phyloP scores from a whole-genome alignment of 1,140 invertebrate species.

The Polypedilum pembai region DNA sequence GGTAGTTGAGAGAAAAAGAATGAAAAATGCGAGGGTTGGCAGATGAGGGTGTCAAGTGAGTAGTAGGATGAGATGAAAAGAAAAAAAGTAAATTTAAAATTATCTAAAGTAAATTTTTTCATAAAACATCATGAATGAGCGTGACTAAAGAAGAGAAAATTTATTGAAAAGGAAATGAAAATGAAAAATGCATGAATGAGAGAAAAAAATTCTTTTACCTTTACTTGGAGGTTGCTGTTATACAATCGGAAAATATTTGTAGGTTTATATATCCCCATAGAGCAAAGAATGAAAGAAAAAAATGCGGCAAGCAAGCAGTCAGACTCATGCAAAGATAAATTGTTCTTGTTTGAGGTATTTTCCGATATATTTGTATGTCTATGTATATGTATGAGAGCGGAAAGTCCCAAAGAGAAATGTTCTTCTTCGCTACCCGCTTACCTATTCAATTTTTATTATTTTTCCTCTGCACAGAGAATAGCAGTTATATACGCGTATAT shows the following conservation, averaged over 20 bases:
- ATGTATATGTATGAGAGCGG: neutral
- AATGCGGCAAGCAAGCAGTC: no score
- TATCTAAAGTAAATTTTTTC: no score
- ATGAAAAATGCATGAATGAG: conserved; percentile 24
- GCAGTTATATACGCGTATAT: conserved; percentile 23
- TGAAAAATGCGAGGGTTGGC: neutral
- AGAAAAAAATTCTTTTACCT: neutral
- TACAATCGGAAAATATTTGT: neutral
- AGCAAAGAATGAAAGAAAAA: neutral
- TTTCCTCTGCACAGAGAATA: neutral
- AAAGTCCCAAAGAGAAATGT: conserved; percentile 4
- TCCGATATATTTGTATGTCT: neutral
- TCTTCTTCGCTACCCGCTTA: neutral
- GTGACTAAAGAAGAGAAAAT: neutral
- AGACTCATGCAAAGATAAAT: conserved; percentile 5
- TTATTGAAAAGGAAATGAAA: conserved; percentile 26
- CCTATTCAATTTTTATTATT: neutral
- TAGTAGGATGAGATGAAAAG: neutral
- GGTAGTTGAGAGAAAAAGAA: neutral
- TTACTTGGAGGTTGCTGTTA: conserved; percentile 8
- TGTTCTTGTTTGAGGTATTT: neutral
- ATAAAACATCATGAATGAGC: no score
- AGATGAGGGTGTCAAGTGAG: neutral
- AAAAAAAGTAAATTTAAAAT: neutral
- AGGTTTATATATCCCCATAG: neutral